Evolutionary conservation across 1,140 invertebrate species (phyloP).

Genomic region (Drosophila trapezifrons): DNA sequence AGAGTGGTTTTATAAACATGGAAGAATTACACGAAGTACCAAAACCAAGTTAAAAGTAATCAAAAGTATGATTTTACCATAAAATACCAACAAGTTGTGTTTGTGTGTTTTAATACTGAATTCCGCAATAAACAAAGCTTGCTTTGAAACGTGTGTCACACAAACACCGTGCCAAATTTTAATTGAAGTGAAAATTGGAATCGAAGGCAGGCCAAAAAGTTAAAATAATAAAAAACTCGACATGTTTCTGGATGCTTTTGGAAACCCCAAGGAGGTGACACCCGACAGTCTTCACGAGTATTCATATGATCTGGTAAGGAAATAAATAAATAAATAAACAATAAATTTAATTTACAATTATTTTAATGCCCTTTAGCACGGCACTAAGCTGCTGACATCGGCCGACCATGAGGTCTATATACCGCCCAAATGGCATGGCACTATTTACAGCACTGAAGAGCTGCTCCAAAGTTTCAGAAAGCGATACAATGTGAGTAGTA

Average conservation of each 20-base stretch:
- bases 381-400: slow-evolving; percentile 57
- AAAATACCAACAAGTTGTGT: too few species aligned
- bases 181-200: neutral
- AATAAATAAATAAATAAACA: too few species aligned
- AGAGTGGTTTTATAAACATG: too few species aligned
- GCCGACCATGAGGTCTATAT: slow-evolving; percentile 48
- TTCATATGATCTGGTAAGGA: slow-evolving; percentile 50
- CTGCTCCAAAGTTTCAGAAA: slow-evolving; percentile 42
- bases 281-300: slow-evolving; percentile 46
- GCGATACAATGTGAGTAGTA: slow-evolving; percentile 48
- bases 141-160: neutral
- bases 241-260: slow-evolving; percentile 60
- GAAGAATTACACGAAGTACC: too few species aligned
- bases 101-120: too few species aligned
- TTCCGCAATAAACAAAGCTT: neutral
- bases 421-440: slow-evolving; percentile 62
- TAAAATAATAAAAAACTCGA: neutral
- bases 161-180: slow-evolving; percentile 15
- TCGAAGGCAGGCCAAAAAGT: neutral
- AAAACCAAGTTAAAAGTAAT: too few species aligned
- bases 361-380: slow-evolving; percentile 35
- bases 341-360: too few species aligned
- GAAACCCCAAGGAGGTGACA: slow-evolving; percentile 58
- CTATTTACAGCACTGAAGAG: slow-evolving; percentile 59
- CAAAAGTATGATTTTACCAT: too few species aligned